Conservation (phyloP, 2,113 vertebrate genomes). For the Lophochroa leadbeateri region DNA sequence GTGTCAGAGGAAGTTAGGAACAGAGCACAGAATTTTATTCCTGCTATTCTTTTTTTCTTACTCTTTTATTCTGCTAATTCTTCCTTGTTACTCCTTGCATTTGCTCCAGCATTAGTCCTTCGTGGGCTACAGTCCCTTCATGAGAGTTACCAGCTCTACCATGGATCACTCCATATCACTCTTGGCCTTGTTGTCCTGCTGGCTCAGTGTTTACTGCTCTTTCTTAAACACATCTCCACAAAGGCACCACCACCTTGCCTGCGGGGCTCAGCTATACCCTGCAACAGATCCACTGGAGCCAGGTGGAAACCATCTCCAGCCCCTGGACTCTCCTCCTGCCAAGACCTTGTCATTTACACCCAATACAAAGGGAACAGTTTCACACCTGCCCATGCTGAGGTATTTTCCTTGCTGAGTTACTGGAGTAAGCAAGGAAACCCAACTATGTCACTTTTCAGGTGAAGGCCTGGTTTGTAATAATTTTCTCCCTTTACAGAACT, state of each 20-base stretch:
- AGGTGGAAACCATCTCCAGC: neutral
- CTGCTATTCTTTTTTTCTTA: neutral
- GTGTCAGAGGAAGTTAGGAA: neutral
- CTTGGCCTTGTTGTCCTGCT: neutral
- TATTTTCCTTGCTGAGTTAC: neutral
- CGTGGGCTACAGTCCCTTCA: neutral
- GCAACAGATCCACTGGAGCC: fast-evolving
- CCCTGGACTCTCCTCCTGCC: neutral
- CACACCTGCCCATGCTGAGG: neutral
- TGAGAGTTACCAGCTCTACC: neutral
- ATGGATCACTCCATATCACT: neutral
- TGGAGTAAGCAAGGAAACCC: neutral
- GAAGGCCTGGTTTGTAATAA: neutral
- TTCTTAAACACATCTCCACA: neutral
- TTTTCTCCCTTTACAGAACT: neutral
- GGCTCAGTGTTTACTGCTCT: neutral
- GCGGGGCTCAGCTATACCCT: neutral
- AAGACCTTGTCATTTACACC: neutral
- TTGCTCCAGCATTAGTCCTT: neutral
- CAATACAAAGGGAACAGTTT: neutral
- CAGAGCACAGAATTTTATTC: neutral
- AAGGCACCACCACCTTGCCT: neutral
- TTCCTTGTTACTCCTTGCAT: neutral
- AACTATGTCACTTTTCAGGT: neutral
- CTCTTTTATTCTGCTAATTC: neutral